Evolutionary conservation across 1,140 invertebrate genomes (phyloP).

Genomic region (Melitaea cinxia): DNA sequence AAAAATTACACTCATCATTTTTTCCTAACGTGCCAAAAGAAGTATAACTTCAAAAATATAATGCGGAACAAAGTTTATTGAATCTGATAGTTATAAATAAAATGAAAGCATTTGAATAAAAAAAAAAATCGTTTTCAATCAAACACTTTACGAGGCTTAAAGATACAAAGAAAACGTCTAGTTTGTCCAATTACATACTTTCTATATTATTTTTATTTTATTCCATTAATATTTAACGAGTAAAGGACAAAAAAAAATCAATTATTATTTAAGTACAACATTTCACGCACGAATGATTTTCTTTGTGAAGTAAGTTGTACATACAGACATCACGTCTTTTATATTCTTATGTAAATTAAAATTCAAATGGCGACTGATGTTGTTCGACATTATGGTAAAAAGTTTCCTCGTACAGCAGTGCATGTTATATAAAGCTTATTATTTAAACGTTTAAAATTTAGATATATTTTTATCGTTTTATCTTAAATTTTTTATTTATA

Average conservation of each 20-base stretch:
- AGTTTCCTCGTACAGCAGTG: not conserved
- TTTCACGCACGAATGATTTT: conserved; percentile 21
- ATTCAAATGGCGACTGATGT: not conserved
- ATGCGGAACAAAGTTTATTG: no score
- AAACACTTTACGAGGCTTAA: no score
- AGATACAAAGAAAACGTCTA: not conserved
- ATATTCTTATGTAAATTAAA: conserved; percentile 14
- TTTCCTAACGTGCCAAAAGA: no score
- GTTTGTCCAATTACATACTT: not conserved
- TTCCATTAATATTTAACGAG: not conserved
- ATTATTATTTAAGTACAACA: conserved; percentile 7
- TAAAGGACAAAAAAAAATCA: not conserved
- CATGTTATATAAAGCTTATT: not conserved
- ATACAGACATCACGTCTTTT: conserved; percentile 10
- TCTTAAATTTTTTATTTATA: no score
- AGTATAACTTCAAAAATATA: no score
- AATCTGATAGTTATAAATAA: no score
- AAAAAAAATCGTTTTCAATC: no score
- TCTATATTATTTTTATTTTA: not conserved
- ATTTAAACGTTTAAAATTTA: no score
- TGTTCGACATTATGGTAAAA: conserved; percentile 11
- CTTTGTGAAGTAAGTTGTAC: conserved; percentile 11
- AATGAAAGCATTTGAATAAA: no score
- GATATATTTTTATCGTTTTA: no score
- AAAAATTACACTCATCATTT: no score